phyloP scores from a whole-genome alignment of 2,797 vertebrate species.

The Microcaecilia unicolor region DNA sequence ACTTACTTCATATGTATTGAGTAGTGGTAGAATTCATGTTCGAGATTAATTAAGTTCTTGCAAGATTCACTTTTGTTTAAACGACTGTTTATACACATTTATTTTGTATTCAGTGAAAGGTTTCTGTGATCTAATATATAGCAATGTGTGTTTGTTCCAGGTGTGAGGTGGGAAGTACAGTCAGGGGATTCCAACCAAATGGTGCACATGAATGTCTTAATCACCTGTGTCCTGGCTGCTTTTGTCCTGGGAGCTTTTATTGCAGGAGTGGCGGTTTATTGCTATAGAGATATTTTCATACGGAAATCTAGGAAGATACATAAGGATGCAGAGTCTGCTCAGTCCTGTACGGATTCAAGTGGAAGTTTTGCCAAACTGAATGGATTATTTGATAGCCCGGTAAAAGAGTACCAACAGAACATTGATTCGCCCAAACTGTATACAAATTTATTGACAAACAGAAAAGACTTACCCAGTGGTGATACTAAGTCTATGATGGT shows the following conservation, averaged over 20 bases:
- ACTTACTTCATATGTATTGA: too few relatives aligned
- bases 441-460: slow-evolving; percentile 80
- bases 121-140: neutral
- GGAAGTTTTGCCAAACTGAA: slow-evolving; percentile 93
- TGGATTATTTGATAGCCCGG: slow-evolving; percentile 88
- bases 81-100: too few relatives aligned
- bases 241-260: slow-evolving; percentile 92
- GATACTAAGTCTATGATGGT: slow-evolving; percentile 85
- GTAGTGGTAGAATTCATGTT: too few relatives aligned
- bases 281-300: slow-evolving; percentile 83
- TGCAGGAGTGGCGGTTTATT: slow-evolving; percentile 91
- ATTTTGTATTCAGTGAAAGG: too few relatives aligned
- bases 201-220: slow-evolving; percentile 98
- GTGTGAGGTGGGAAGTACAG: slow-evolving; percentile 87
- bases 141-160: slow-evolving; percentile 62
- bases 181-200: slow-evolving; percentile 91
- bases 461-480: slow-evolving; percentile 73
- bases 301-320: slow-evolving; percentile 83
- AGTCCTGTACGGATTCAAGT: slow-evolving; percentile 86
- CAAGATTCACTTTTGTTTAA: too few relatives aligned
- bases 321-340: slow-evolving; percentile 87
- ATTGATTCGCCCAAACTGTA: slow-evolving; percentile 90
- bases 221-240: slow-evolving; percentile 92
- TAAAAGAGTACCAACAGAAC: slow-evolving; percentile 91
- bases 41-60: too few relatives aligned